A percentile compares a stretch with the other conserved stretches of the same genome.
Evolutionary conservation across 2,113 vertebrate genomes (phyloP).

Genomic region (Labeo rohita): DNA sequence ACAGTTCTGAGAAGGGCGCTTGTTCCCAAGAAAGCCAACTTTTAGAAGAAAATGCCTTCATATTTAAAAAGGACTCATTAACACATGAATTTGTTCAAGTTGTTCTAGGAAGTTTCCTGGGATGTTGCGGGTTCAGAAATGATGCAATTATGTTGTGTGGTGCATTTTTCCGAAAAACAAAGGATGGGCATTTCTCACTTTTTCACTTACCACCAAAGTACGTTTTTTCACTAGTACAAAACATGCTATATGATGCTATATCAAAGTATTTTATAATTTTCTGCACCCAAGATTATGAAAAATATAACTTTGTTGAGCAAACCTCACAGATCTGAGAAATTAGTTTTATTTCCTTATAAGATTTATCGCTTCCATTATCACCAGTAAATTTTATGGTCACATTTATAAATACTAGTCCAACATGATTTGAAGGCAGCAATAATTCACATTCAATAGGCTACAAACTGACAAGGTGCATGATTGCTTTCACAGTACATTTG

Average conservation of each 20-base stretch:
- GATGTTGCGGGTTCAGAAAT: neutral
- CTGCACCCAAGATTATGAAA: neutral
- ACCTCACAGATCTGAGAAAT: neutral
- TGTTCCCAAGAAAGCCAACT: conserved; percentile 26
- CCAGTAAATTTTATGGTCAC: neutral
- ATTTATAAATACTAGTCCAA: neutral
- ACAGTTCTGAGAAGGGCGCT: conserved; percentile 14
- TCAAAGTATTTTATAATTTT: neutral
- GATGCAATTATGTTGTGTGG: neutral
- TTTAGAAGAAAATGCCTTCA: conserved; percentile 31
- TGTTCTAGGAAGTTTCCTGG: neutral
- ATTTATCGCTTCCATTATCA: neutral
- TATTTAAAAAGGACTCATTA: conserved; percentile 1
- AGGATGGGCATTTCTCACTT: neutral
- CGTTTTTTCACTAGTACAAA: neutral
- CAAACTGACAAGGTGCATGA: neutral
- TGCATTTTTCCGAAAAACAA: neutral
- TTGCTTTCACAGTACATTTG: neutral
- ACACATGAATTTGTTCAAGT: neutral
- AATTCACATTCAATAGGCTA: neutral
- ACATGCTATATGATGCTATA: no score
- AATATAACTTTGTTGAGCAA: neutral
- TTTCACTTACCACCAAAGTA: neutral
- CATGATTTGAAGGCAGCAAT: neutral
- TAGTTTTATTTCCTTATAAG: neutral